Evolutionary conservation across 2,113 vertebrate species (phyloP).

Genomic region (Ellobius talpinus): DNA sequence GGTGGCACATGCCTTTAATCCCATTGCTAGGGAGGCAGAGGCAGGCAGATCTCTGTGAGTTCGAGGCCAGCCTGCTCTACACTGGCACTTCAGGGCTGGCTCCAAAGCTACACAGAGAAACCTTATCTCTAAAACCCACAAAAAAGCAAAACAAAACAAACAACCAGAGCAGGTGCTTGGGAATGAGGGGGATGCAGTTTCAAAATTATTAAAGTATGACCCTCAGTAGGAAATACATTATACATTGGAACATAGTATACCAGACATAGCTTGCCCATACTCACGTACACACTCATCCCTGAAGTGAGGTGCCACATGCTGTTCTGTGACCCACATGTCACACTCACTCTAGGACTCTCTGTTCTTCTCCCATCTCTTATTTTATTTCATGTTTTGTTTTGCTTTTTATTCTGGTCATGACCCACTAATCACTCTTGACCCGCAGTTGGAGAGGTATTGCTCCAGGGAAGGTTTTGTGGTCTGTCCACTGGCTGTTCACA

Average conservation of each 20-base stretch:
- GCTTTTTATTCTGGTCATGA: conserved; percentile 11
- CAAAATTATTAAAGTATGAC: neutral
- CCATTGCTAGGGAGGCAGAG: no score
- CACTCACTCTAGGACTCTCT: neutral
- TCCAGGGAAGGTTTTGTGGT: neutral
- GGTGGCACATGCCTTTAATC: no score
- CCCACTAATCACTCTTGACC: neutral
- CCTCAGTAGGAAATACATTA: neutral
- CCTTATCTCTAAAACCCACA: no score
- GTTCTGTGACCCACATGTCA: rapidly evolving
- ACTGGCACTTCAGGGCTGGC: no score
- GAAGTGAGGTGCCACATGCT: neutral
- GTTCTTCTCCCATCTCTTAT: neutral
- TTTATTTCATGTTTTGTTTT: conserved; percentile 4
- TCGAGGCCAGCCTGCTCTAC: no score
- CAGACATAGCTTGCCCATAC: no score
- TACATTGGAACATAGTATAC: neutral
- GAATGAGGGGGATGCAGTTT: neutral
- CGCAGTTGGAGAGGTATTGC: neutral
- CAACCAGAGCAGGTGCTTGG: neutral
- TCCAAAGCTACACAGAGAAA: no score
- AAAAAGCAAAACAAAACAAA: no score
- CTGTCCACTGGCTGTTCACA: neutral
- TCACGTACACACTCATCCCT: no score
- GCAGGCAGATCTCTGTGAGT: no score